Conservation (phyloP, 2,888 invertebrate species). For the Scaeva pyrastri region DNA sequence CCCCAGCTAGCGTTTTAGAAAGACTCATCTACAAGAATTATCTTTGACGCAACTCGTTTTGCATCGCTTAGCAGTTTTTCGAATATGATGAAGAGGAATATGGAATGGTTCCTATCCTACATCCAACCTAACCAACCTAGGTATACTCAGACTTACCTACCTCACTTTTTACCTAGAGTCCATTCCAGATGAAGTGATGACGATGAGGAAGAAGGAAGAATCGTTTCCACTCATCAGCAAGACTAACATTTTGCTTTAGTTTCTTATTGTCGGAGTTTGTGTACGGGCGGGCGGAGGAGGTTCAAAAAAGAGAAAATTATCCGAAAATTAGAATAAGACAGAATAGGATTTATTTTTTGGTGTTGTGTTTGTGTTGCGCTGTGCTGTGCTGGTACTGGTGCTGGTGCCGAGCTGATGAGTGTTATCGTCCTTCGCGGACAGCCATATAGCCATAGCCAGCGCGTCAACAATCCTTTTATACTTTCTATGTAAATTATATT, state of each 20-base stretch:
- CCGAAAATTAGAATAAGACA: constrained; percentile 69
- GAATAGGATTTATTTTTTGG: constrained; percentile 66
- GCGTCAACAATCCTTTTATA: constrained; percentile 63
- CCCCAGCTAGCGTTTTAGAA: constrained; percentile 68
- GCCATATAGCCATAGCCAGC: background rate
- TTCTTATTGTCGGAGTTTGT: constrained; percentile 36
- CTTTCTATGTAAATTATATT: constrained; percentile 48
- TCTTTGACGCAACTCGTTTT: constrained; percentile 74
- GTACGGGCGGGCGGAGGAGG: constrained; percentile 46
- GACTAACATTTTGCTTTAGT: constrained; percentile 51
- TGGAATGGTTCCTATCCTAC: background rate
- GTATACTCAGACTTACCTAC: too few relatives aligned
- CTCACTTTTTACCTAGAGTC: background rate
- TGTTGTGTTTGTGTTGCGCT: constrained; percentile 43
- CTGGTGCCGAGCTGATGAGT: background rate
- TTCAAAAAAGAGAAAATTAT: constrained; percentile 71
- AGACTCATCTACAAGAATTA: constrained; percentile 75
- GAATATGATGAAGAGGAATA: constrained; percentile 16
- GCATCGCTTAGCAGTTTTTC: constrained; percentile 66
- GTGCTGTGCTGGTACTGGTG: constrained; percentile 6
- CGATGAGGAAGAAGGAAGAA: constrained; percentile 28
- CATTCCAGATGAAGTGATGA: constrained; percentile 58
- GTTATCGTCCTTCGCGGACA: constrained; percentile 15
- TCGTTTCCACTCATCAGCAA: constrained; percentile 32
- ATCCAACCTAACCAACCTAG: too few relatives aligned